These are phyloP conservation scores for Lepus timidus DNA, from an alignment of 2,113 vertebrate genomes.

Conservation along the genomic window DNA sequence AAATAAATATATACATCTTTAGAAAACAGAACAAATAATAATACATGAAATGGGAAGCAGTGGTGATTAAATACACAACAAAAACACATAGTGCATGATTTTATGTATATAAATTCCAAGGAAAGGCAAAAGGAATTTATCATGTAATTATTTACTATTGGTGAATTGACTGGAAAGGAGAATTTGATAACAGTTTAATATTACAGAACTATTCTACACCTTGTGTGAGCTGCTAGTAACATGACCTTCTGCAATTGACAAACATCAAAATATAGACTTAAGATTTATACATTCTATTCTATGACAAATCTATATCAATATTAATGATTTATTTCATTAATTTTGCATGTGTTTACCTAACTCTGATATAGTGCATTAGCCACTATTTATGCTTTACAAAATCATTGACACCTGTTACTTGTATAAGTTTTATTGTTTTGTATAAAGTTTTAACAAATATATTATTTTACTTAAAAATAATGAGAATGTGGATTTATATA, in stretches of 20 bases:
- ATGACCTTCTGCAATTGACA: neutral
- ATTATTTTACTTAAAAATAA: neutral
- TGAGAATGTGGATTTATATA: neutral
- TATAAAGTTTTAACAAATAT: neutral
- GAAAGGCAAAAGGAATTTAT: neutral
- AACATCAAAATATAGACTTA: neutral
- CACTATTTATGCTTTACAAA: neutral
- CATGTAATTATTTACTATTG: neutral
- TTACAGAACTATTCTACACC: neutral
- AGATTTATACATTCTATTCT: neutral
- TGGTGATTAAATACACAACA: neutral
- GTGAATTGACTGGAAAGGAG: neutral
- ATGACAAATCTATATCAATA: neutral
- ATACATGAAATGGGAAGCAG: neutral
- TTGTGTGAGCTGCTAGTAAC: neutral
- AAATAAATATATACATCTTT: no score
- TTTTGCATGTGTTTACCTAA: neutral
- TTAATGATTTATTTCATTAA: neutral
- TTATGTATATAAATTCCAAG: neutral
- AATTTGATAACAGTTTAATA: neutral
- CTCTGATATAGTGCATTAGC: neutral
- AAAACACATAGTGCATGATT: neutral
- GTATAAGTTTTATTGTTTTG: neutral
- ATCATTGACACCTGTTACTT: neutral
- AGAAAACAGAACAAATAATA: neutral